Base-by-base conservation (phyloP, 2,888 invertebrate species). In the Synanthedon formicaeformis region DNA sequence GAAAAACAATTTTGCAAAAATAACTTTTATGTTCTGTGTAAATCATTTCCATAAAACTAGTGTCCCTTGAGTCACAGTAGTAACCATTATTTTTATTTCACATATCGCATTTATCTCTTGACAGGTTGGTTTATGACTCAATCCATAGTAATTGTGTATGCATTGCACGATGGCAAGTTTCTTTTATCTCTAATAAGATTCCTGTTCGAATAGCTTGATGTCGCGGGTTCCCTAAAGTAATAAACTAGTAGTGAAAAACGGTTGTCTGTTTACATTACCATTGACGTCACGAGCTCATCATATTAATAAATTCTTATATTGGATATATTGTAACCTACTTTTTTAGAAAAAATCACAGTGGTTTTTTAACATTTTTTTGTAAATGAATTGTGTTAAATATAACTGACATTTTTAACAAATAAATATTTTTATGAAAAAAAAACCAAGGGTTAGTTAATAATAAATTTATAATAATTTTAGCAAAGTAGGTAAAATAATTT, bases 181-280 rank as follows among this genome's bases (percentile, higher is more conserved):
- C 80, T 83, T 85, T 81, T 84, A 85, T 85, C 85, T 83, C 70
- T 80, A 85, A 83, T 82, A 81, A 85, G 83, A 85, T 85, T 81
- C 79, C 79, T 73, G 79, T 81, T 79, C 75, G 69, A 66, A 72
- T 72, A 65, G 71, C 65, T 69, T 69, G 74, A 72, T 73, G 78
- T 75, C 70, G 70, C 65, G 65, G 64, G 66, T 73, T 81, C 85
- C 85, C 83, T 79, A 76, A 80, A 83, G 82, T 79, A 84, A 85
- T 83, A 86, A 81, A 82, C 76, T 75, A 78, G 71, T 71, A 59
- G 75, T 70, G 67, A 61, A 63, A 53, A 58, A 55, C 60, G 51
- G 51, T 55, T 53, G 57, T 53, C 48, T 54, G 71, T 73, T 65
- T 69, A 65, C 81, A 63, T 69, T 75, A 61, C 57, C n/a, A 13